phyloP scores from a whole-genome alignment of 2,113 vertebrate genomes.

The Strigops habroptila region DNA sequence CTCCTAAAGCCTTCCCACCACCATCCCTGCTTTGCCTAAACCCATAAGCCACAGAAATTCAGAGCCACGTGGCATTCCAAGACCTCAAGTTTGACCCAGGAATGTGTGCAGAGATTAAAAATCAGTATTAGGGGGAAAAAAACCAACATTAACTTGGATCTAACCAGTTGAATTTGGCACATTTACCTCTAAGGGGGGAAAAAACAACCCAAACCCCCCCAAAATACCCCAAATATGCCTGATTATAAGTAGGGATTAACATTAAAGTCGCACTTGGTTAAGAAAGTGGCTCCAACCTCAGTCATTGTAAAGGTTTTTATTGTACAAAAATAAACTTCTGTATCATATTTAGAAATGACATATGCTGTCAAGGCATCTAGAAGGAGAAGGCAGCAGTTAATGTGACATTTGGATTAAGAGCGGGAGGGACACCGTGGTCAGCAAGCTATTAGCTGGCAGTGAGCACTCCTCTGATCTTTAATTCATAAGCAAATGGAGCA shows the following conservation, averaged over 20 bases:
- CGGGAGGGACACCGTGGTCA: background rate
- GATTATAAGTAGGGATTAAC: background rate
- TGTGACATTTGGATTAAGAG: background rate
- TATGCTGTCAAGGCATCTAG: fast-evolving
- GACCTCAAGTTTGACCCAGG: background rate
- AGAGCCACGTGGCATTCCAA: background rate
- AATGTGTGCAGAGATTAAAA: background rate
- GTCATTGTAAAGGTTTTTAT: slow-evolving; percentile 8
- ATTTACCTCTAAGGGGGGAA: fast-evolving
- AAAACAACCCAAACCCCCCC: background rate
- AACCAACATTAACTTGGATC: background rate
- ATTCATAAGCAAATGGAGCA: background rate
- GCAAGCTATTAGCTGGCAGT: fast-evolving
- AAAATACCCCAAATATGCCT: fast-evolving
- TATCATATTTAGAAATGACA: background rate
- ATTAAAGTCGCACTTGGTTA: background rate
- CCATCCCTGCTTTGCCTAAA: background rate
- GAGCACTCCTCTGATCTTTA: background rate
- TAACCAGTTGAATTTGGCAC: background rate
- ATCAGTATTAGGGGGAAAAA: fast-evolving
- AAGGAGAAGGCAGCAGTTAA: background rate
- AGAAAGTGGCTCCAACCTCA: background rate
- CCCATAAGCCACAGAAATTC: background rate
- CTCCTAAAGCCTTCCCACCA: background rate
- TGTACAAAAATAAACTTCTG: background rate